Evolutionary conservation across 2,113 vertebrate genomes (phyloP).

Genomic region (Anser brachyrhynchus): DNA sequence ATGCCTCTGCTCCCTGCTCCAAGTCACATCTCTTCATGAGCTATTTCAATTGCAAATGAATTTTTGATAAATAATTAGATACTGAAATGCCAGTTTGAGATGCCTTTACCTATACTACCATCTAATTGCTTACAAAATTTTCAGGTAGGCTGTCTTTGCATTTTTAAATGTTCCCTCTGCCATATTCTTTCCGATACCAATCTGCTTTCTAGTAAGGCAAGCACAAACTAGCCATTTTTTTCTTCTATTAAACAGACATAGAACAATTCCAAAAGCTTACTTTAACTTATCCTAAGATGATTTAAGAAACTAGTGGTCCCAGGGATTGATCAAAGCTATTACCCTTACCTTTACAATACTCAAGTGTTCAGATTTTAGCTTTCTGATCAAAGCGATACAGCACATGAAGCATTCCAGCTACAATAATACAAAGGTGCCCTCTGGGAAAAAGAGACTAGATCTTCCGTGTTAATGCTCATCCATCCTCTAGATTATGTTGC

Average conservation of each 20-base stretch:
- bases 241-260: not conserved
- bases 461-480: conserved; percentile 27
- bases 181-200: not conserved
- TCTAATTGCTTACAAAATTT: not conserved
- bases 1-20: not conserved
- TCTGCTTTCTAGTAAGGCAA: not conserved
- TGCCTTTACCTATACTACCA: not conserved
- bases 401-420: not conserved
- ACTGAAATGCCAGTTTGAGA: not conserved
- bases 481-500: conserved; percentile 23
- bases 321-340: not conserved
- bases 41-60: not conserved
- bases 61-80: not conserved
- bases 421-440: conserved; percentile 1
- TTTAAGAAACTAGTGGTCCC: not conserved
- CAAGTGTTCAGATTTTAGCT: not conserved
- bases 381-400: conserved; percentile 7
- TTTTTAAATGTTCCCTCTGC: not conserved
- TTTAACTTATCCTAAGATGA: not conserved
- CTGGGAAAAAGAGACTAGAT: conserved; percentile 15
- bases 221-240: not conserved
- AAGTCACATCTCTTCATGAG: not conserved
- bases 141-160: not conserved
- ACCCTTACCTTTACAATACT: not conserved
- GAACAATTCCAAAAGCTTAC: not conserved